Base-by-base conservation (phyloP, 1,140 invertebrate genomes). In the Adoxophyes honmai region DNA sequence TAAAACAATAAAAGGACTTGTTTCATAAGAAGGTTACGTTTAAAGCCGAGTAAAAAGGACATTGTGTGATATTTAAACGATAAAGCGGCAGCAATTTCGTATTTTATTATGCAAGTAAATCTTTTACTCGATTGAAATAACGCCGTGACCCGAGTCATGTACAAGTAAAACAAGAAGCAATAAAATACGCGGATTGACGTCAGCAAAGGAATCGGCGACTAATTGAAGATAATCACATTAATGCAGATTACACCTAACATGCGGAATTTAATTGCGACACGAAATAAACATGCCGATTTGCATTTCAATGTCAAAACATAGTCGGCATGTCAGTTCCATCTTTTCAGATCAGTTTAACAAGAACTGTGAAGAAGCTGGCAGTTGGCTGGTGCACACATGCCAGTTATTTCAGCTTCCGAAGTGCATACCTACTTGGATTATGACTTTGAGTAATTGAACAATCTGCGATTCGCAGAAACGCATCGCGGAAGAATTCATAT, bases 401-500 rank as follows among this genome's bases (percentile, higher is more conserved):
- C n/a, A n/a, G n/a, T n/a, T n/a, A n/a, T n/a, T n/a, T n/a, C n/a
- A n/a, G n/a, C n/a, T n/a, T n/a, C n/a, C n/a, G n/a, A n/a, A n/a
- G n/a, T n/a, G n/a, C n/a, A n/a, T n/a, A n/a, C n/a, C n/a, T n/a
- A n/a, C n/a, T 28, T 28, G 21, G 6, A 28, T 28, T 28, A 28
- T 6, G 21, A 6, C 21, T 28, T 28, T 28, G 21, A 28, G 21
- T 28, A 28, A 28, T 48, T 48, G 21, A 28, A 1, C 39, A 48
- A 48, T 48, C 21, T 48, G 11, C 9, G n/a, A 21, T 48, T 48
- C 42, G 42, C 21, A 48, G 42, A 48, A 38, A 28, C 21, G 42
- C 16, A 21, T 21, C 42, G 16, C 18, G 42, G 15, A 48, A 48
- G 28, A 14, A 48, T 48, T 28, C n/a, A 48, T 13, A 21, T 21